Evolutionary conservation across 2,113 vertebrate species (phyloP), one percentile per base, ranked within the genome.

Genomic region (Ardeotis arabs): DNA sequence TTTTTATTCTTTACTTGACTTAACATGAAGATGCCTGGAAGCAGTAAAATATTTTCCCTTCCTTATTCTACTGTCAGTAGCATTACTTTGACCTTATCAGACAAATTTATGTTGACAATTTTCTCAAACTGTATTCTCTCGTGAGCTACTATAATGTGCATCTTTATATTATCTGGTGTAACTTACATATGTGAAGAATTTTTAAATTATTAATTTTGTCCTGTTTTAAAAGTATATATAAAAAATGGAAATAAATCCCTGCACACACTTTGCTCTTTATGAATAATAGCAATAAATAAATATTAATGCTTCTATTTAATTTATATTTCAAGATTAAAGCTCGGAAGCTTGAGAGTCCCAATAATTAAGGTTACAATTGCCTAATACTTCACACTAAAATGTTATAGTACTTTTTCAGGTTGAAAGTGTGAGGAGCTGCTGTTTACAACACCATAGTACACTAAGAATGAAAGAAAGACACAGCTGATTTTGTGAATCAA

Each of bases 41-140:
- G 92, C 75, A 92, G 41, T 85, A 93, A 97, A 96, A 95, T 95
- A 96, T 92, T 93, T 97, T 91, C 72, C 87, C 72, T 93, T 59
- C 79, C 74, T 97, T 83, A 90, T 94, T 97, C 94, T 91, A 50
- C 93, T 96, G 80, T 95, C 96, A 92, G 64, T 70, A 93, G 92
- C 89, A 87, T 94, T 93, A 70, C 92, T 96, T 93, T 97, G 97
- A 97, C 94, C 95, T 98, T 98, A 97, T 96, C 97, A 97, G 96
- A 93, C 84, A 96, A 91, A 95, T 97, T 94, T 97, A 95, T 96
- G 92, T 90, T 86, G 87, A 96, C 87, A 94, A 90, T 87, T 97
- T 97, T 95, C 88, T 87, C 92, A 89, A 95, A 94, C 80, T 95
- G 64, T 90, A 94, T 89, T 96, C 96, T 97, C 91, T 74, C 1